Percentiles rank a stretch among this genome's conserved stretches.
Conservation (phyloP, 2,888 invertebrate genomes). For the Cerastis rubricosa region DNA sequence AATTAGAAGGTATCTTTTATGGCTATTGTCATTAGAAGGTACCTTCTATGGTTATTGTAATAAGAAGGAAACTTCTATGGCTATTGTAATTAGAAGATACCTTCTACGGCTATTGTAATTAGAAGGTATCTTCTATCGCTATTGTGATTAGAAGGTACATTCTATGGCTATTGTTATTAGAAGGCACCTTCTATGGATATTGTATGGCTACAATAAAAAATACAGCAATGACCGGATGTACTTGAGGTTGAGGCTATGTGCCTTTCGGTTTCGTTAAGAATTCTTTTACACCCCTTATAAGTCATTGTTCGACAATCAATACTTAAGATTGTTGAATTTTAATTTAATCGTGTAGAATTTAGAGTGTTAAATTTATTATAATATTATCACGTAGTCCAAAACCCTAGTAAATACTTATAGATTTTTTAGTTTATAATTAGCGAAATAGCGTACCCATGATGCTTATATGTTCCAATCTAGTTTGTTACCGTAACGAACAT, state of each 20-base stretch:
- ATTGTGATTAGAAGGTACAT: no score
- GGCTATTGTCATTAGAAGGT: no score
- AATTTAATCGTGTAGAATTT: no score
- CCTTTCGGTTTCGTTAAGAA: background rate
- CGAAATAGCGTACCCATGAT: background rate
- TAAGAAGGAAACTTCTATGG: no score
- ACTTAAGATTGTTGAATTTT: background rate
- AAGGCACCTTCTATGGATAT: no score
- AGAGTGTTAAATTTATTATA: background rate
- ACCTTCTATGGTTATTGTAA: no score
- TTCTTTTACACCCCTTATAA: background rate
- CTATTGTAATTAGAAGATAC: no score
- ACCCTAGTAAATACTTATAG: background rate
- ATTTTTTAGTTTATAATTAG: slow-evolving; percentile 2
- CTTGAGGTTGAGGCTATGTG: background rate
- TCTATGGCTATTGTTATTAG: no score
- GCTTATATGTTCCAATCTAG: background rate
- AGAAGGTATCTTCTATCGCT: no score
- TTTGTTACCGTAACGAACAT: background rate
- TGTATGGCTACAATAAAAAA: background rate
- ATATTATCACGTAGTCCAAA: slow-evolving; percentile 3
- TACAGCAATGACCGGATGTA: background rate
- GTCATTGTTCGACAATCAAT: background rate
- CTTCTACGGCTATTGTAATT: no score
- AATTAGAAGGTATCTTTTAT: no score